These are phyloP conservation scores for Enteromius paludinosus DNA, from an alignment of 2,797 vertebrate species.

Conservation along the genomic window DNA sequence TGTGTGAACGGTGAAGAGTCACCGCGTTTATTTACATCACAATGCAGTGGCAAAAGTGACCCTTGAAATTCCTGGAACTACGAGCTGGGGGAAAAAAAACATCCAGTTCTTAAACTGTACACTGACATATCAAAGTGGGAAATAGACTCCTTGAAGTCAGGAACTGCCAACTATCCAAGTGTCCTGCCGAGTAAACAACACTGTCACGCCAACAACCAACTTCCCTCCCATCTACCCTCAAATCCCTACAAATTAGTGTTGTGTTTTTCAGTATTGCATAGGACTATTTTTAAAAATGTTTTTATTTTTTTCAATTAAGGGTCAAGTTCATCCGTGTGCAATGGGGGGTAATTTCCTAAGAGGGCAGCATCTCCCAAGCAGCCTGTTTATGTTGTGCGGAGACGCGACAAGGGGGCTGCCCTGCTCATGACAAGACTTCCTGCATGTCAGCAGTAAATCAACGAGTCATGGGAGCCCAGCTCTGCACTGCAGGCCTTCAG, in stretches of 20 bases:
- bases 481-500: constrained; percentile 10
- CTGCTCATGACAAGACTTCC: constrained; percentile 41
- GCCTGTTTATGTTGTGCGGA: not conserved
- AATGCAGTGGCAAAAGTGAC: not conserved
- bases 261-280: not conserved
- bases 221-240: constrained; percentile 7
- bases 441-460: constrained; percentile 54
- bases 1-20: not conserved
- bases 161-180: not conserved
- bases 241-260: not conserved
- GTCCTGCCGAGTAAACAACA: not conserved
- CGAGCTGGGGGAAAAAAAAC: not conserved
- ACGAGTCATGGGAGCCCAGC: constrained; percentile 6
- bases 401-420: constrained; percentile 13
- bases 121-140: not conserved
- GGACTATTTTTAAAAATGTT: constrained; percentile 2
- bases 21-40: not conserved
- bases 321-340: not conserved
- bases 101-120: not conserved
- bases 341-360: constrained; percentile 33
- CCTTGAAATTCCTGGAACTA: constrained; percentile 32
- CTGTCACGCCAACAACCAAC: constrained; percentile 15
- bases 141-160: not conserved
- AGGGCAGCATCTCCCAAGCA: not conserved
- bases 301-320: not conserved